Percentiles rank a stretch among this genome's conserved stretches.
These are phyloP conservation scores for Asteroscopus sphinx DNA, from an alignment of 2,888 invertebrate species.

Conservation along the genomic window DNA sequence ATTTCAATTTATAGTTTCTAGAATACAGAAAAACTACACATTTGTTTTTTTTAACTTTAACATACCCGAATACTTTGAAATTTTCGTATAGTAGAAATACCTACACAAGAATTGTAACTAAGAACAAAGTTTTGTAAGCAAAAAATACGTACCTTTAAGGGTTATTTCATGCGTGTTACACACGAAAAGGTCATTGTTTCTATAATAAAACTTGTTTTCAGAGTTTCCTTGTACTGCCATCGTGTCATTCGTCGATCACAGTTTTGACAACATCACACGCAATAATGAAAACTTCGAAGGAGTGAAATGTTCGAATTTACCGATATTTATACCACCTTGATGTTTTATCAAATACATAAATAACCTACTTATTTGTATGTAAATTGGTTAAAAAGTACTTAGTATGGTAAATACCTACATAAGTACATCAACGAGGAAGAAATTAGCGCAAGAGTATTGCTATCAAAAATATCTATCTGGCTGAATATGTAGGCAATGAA, in stretches of 20 bases:
- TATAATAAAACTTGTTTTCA: constrained; percentile 64
- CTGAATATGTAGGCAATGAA: constrained; percentile 8
- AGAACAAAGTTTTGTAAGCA: not conserved
- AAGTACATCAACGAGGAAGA: constrained; percentile 5
- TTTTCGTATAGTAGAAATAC: too few species aligned
- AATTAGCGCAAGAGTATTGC: constrained; percentile 5
- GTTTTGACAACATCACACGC: constrained; percentile 49
- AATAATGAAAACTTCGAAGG: constrained; percentile 35
- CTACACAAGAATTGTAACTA: not conserved
- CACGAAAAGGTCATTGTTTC: constrained; percentile 65
- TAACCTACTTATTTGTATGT: constrained; percentile 27
- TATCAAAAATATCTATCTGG: not conserved
- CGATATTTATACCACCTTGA: constrained; percentile 25
- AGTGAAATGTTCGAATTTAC: constrained; percentile 1
- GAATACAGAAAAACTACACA: too few species aligned
- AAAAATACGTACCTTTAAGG: constrained; percentile 17
- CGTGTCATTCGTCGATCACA: constrained; percentile 47
- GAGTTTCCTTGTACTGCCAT: constrained; percentile 45
- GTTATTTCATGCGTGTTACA: constrained; percentile 41
- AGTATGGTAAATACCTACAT: constrained; percentile 8
- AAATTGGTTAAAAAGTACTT: constrained; percentile 25
- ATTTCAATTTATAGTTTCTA: too few species aligned
- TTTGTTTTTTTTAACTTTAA: too few species aligned
- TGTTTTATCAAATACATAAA: constrained; percentile 18
- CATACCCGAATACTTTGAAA: too few species aligned